Evolutionary conservation across 64 coral and sea anemone genomes (phyloP).

Genomic region (Orbicella faveolata): DNA sequence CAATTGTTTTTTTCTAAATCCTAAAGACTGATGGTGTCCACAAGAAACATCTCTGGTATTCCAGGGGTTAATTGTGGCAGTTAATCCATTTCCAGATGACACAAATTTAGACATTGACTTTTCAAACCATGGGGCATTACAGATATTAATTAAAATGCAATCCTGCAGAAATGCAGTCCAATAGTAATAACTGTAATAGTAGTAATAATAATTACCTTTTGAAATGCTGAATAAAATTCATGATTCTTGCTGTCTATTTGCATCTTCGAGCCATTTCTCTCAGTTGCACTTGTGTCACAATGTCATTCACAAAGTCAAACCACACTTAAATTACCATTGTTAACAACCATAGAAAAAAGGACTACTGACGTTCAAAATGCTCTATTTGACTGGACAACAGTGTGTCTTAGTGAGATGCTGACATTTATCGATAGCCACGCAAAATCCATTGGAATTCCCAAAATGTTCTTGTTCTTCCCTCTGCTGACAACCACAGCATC

Average conservation of each 20-base stretch:
- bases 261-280: background rate
- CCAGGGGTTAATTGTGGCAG: too few species aligned
- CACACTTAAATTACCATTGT: background rate
- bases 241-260: background rate
- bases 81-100: too few species aligned
- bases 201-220: too few species aligned
- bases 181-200: too few species aligned
- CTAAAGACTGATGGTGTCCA: too few species aligned
- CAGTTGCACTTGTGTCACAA: constrained; percentile 2
- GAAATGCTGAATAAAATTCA: background rate
- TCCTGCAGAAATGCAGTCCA: too few species aligned
- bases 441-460: constrained; percentile 19
- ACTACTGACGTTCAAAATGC: constrained; percentile 1
- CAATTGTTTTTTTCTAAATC: too few species aligned
- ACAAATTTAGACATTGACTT: too few species aligned
- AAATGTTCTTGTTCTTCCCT: constrained; percentile 11
- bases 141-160: too few species aligned
- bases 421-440: constrained; percentile 8
- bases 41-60: too few species aligned
- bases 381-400: background rate
- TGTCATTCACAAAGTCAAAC: constrained; percentile 2
- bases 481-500: background rate
- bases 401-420: background rate
- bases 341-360: background rate
- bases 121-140: too few species aligned